Evolutionary conservation across 53 echinoderm and acorn worm genomes (phyloP).

Genomic region (Echinarachnius parma): DNA sequence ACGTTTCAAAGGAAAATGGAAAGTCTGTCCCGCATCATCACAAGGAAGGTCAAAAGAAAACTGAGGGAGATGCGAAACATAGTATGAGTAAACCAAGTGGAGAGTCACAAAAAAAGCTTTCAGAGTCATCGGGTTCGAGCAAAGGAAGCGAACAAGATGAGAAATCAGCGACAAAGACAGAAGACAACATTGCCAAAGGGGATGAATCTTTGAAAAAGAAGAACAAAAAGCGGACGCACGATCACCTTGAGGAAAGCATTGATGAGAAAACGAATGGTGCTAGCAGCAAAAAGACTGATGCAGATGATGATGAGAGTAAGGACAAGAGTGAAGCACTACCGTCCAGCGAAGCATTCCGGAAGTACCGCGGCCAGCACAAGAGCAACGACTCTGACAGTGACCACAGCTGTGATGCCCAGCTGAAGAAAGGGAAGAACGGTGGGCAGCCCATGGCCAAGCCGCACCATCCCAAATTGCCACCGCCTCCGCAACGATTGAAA

Average conservation of each 20-base stretch:
- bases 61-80: conserved; percentile 8
- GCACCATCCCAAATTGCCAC: neutral
- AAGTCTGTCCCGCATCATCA: conserved; percentile 10
- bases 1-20: conserved; percentile 6
- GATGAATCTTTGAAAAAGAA: too few relatives aligned
- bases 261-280: conserved; percentile 16
- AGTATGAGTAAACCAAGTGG: too few relatives aligned
- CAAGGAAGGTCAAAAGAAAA: too few relatives aligned
- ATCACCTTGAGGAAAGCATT: neutral
- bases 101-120: too few relatives aligned
- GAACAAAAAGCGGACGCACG: too few relatives aligned
- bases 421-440: conserved; percentile 11
- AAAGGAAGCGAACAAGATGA: too few relatives aligned
- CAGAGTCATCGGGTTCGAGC: too few relatives aligned
- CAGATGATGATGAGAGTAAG: neutral
- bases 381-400: conserved; percentile 51
- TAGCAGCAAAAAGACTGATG: too few relatives aligned
- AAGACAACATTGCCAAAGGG: too few relatives aligned
- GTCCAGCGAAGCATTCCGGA: conserved; percentile 55
- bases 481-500: conserved; percentile 1
- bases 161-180: too few relatives aligned
- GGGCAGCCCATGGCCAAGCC: neutral
- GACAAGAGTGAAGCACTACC: conserved; percentile 28
- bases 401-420: neutral
- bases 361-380: conserved; percentile 33